Base-by-base conservation (phyloP, 1,140 invertebrate species). In the Drosophila nigromelanica region DNA sequence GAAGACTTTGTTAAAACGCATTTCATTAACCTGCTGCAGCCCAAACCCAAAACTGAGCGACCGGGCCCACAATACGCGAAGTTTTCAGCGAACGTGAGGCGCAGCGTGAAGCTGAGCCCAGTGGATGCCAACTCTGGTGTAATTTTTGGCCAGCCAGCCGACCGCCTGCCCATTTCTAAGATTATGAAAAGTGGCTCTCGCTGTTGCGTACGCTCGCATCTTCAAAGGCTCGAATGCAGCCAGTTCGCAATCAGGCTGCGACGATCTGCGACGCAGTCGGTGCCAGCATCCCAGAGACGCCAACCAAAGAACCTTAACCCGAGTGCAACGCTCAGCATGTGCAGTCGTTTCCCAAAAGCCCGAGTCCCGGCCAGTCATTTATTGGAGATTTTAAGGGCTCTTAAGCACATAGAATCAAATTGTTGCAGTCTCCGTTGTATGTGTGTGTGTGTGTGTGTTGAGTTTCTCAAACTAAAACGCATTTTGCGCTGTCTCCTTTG, bases 1-100 rank as follows among this genome's bases (percentile, higher is more conserved):
- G 83, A 82, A 77, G 69, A 79, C 58, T 70, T 76, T 68, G 62
- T 52, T 72, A 63, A 80, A 87, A 78, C 80, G 83, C 85, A 89
- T 89, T 89, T 89, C 83, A 89, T 89, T 89, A 89, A 89, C 76
- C 85, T 83, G 85, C 80, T 74, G 80, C 76, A 56, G 54, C 27
- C 27, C 43, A 18, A 45, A 33, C 58, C 55, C 63, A 43, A 58
- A 66, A 43, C 39, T 42, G 33, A 50, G 45, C 50, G 27, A n/a
- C 27, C 18, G 58, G 54, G 12, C 18, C 14, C 18, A 48, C 12
- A 40, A 54, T 48, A 68, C 61, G 68, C 47, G 62, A 67, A 72
- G 73, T 76, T 76, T 68, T 76, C 68, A 60, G 59, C 48, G 68
- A 78, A 78, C 76, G 73, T 78, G 76, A 76, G 63, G 21, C 54